A percentile compares a stretch with the other conserved stretches of the same genome.
Conservation (phyloP, 1,140 invertebrate genomes). For the Hypothenemus hampei region DNA sequence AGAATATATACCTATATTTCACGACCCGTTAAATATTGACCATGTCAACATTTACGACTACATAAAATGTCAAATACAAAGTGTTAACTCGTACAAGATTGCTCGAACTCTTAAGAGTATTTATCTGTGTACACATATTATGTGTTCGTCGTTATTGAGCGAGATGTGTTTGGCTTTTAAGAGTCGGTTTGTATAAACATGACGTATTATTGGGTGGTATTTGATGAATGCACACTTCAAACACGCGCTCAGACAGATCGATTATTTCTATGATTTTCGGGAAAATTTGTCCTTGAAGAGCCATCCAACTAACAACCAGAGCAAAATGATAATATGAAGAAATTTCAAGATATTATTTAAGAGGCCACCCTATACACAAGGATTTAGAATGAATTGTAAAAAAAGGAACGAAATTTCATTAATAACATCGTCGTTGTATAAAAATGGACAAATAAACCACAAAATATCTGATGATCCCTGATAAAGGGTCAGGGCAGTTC, state of each 20-base stretch:
- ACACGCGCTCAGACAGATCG: too few relatives aligned
- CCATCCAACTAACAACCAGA: too few relatives aligned
- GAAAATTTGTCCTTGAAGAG: too few relatives aligned
- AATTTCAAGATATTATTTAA: too few relatives aligned
- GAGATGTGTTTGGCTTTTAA: conserved; percentile 18
- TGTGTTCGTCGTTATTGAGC: conserved; percentile 24
- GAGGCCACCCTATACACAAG: too few relatives aligned
- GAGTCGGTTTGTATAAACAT: conserved; percentile 20
- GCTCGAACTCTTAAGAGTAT: conserved; percentile 20
- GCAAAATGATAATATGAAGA: too few relatives aligned
- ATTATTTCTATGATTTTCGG: too few relatives aligned
- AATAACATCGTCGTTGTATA: too few relatives aligned
- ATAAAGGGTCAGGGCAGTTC: conserved; percentile 29
- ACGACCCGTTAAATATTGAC: conserved; percentile 18
- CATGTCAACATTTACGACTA: conserved; percentile 16
- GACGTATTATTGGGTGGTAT: conserved; percentile 21
- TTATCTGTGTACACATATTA: conserved; percentile 25
- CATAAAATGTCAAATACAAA: conserved; percentile 21
- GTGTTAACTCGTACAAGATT: conserved; percentile 26
- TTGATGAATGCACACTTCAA: conserved; percentile 20
- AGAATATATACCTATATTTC: conserved; percentile 13
- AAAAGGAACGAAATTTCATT: too few relatives aligned
- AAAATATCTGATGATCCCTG: conserved; percentile 8
- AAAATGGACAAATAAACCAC: too few relatives aligned
- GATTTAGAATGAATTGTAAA: too few relatives aligned